A percentile compares a stretch with the other conserved stretches of the same genome.
These are phyloP conservation scores for Hylaeus anthracinus DNA, from an alignment of 1,140 invertebrate species.

Conservation along the genomic window DNA sequence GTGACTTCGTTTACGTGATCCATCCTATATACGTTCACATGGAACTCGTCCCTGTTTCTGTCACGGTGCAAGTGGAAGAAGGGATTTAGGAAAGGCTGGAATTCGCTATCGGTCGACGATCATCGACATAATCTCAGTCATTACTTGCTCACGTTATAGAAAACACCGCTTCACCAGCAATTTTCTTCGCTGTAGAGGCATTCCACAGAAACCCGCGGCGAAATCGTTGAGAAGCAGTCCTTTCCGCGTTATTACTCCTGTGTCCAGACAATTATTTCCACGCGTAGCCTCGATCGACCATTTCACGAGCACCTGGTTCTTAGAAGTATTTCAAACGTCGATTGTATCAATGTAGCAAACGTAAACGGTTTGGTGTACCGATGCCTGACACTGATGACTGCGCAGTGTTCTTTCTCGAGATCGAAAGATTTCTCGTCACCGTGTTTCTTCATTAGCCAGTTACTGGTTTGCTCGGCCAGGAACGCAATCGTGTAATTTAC, in stretches of 20 bases:
- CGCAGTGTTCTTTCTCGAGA: background rate
- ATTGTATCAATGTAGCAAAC: background rate
- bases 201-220: background rate
- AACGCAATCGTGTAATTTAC: constrained; percentile 44
- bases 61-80: background rate
- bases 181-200: background rate
- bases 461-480: background rate
- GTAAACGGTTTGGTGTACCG: too few relatives aligned
- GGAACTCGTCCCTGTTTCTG: constrained; percentile 2
- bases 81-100: background rate
- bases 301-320: background rate
- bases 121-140: constrained; percentile 20
- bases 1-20: too few relatives aligned
- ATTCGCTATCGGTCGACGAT: background rate
- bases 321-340: background rate
- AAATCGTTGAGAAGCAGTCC: background rate
- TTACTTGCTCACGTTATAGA: constrained; percentile 3
- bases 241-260: constrained; percentile 4
- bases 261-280: constrained; percentile 17
- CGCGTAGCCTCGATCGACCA: background rate
- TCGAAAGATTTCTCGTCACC: background rate
- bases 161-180: background rate
- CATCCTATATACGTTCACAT: background rate
- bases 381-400: too few relatives aligned
- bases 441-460: background rate